phyloP scores from a whole-genome alignment of 2,113 vertebrate genomes.

The Corythaeola cristata region DNA sequence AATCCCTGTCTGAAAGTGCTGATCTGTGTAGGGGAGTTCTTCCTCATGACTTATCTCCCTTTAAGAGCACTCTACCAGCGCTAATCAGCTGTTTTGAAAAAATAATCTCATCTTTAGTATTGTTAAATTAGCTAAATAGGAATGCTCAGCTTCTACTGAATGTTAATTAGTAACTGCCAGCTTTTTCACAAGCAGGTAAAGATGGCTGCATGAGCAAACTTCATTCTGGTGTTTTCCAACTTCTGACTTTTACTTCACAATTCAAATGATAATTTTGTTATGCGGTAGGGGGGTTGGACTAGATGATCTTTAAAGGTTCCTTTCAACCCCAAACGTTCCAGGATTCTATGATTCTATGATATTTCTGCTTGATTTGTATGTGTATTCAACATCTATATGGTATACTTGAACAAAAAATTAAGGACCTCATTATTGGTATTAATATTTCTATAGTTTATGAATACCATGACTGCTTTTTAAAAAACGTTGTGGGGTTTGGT shows the following conservation, averaged over 20 bases:
- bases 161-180: not conserved
- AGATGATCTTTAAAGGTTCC: not conserved
- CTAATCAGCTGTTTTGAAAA: not conserved
- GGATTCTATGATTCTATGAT: not conserved
- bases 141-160: not conserved
- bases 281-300: fast-evolving
- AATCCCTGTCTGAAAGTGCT: not conserved
- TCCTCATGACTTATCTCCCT: not conserved
- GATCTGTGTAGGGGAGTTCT: not conserved
- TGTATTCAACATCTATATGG: not conserved
- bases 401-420: not conserved
- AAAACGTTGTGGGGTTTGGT: not conserved
- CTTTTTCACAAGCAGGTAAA: not conserved
- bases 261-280: not conserved
- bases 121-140: not conserved
- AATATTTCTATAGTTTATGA: not conserved
- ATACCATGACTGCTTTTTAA: not conserved
- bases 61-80: not conserved
- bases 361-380: not conserved
- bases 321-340: not conserved
- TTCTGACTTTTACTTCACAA: not conserved
- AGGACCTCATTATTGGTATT: not conserved
- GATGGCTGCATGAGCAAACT: not conserved
- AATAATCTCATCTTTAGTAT: not conserved
- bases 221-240: not conserved